Percentiles rank a stretch among this genome's conserved stretches.
Evolutionary conservation across 1,140 invertebrate species (phyloP).

Genomic region (Zeugodacus cucurbitae): DNA sequence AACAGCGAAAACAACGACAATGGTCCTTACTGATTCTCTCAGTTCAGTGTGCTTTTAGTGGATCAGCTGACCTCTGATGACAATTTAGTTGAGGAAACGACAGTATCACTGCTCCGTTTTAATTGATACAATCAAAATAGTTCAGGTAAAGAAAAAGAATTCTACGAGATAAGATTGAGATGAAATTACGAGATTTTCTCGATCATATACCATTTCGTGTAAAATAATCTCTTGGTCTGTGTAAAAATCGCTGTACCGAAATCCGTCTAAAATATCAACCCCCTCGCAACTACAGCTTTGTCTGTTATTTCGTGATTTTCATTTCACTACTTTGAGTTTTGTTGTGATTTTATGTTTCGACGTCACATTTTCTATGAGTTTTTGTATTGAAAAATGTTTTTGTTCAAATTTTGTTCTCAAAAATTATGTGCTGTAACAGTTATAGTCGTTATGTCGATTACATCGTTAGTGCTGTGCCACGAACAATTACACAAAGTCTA

Average conservation of each 20-base stretch:
- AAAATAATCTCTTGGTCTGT: too few species aligned
- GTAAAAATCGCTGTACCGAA: neutral
- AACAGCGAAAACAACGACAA: too few species aligned
- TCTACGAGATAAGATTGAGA: neutral
- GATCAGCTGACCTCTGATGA: too few species aligned
- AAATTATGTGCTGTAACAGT: neutral
- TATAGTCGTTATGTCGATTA: neutral
- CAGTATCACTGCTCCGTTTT: too few species aligned
- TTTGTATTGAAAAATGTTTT: neutral
- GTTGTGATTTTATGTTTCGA: neutral
- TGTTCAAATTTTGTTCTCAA: neutral
- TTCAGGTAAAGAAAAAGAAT: too few species aligned
- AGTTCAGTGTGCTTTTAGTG: too few species aligned
- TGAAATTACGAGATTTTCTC: neutral
- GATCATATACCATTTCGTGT: too few species aligned
- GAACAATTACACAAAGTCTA: neutral
- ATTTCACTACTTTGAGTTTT: neutral
- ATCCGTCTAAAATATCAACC: neutral
- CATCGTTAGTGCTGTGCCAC: neutral
- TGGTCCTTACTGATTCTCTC: too few species aligned
- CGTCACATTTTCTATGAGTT: neutral
- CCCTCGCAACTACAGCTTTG: neutral
- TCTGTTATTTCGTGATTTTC: neutral
- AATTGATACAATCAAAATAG: too few species aligned
- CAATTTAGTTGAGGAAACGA: too few species aligned